Evolutionary conservation across 2,888 invertebrate genomes (phyloP).

Genomic region (Ganaspis brasiliensis): DNA sequence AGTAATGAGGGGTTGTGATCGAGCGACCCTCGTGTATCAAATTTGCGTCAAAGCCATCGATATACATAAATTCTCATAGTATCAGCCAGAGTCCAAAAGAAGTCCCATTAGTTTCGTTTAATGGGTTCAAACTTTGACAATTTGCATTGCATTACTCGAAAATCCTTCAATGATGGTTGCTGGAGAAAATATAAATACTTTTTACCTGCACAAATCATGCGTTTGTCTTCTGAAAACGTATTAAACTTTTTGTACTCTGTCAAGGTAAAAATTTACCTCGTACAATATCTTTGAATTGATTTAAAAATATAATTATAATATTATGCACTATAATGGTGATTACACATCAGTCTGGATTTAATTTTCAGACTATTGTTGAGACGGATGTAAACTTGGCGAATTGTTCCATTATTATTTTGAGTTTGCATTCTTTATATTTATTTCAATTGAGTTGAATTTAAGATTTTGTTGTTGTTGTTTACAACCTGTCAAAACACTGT

Average conservation of each 20-base stretch:
- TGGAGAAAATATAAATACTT: constrained; percentile 70
- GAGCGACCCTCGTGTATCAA: constrained; percentile 53
- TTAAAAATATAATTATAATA: constrained; percentile 42
- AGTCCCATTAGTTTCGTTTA: constrained; percentile 74
- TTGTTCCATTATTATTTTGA: no score
- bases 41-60: constrained; percentile 74
- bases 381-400: no score
- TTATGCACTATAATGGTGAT: constrained; percentile 26
- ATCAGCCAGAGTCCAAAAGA: constrained; percentile 58
- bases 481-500: no score
- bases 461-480: no score
- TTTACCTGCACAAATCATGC: constrained; percentile 51
- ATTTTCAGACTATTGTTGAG: no score
- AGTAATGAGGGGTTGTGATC: constrained; percentile 66
- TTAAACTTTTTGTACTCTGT: no score
- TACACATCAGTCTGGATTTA: constrained; percentile 10
- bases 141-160: constrained; percentile 75
- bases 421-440: no score
- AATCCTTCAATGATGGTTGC: constrained; percentile 65
- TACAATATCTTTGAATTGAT: no score
- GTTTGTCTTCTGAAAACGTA: constrained; percentile 31
- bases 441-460: no score
- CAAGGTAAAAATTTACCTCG: no score
- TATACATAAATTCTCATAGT: constrained; percentile 69
- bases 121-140: constrained; percentile 75